Conservation (phyloP, 2,888 invertebrate species). For the Podotricha telesiphe region DNA sequence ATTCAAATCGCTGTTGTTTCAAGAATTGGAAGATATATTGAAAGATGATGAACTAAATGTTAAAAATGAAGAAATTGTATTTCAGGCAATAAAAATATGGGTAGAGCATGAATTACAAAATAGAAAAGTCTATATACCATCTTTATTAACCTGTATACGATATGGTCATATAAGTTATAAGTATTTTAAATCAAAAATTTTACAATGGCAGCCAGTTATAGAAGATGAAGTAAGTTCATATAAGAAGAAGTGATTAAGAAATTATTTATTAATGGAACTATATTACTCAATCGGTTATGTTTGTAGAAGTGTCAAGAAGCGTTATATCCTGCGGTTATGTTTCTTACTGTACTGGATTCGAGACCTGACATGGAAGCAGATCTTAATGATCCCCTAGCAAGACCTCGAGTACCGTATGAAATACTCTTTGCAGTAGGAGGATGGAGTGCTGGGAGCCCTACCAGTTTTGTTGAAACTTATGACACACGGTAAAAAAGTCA, state of each 20-base stretch:
- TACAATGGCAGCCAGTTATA: slow-evolving; percentile 80
- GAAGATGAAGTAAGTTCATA: slow-evolving; percentile 72
- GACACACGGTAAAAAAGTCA: slow-evolving; percentile 85
- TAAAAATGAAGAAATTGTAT: slow-evolving; percentile 88
- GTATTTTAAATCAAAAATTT: slow-evolving; percentile 82
- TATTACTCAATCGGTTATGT: slow-evolving; percentile 19
- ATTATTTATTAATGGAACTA: too few relatives aligned
- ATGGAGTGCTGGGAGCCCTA: slow-evolving; percentile 93
- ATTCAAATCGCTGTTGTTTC: slow-evolving; percentile 83
- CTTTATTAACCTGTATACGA: slow-evolving; percentile 85
- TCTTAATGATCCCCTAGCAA: slow-evolving; percentile 83
- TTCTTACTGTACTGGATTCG: slow-evolving; percentile 79
- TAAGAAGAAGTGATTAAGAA: not conserved
- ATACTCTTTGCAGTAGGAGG: slow-evolving; percentile 93
- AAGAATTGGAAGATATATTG: slow-evolving; percentile 86
- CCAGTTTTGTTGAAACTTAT: slow-evolving; percentile 91
- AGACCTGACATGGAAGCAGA: slow-evolving; percentile 77
- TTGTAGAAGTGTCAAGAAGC: slow-evolving; percentile 81
- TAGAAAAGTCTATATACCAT: slow-evolving; percentile 82
- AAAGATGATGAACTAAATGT: slow-evolving; percentile 89
- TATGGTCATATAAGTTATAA: slow-evolving; percentile 86
- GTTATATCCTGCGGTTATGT: slow-evolving; percentile 79
- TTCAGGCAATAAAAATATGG: slow-evolving; percentile 89
- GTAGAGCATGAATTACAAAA: slow-evolving; percentile 83
- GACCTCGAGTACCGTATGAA: slow-evolving; percentile 90